Conservation (phyloP, 2,113 vertebrate species). For the Acinonyx jubatus region DNA sequence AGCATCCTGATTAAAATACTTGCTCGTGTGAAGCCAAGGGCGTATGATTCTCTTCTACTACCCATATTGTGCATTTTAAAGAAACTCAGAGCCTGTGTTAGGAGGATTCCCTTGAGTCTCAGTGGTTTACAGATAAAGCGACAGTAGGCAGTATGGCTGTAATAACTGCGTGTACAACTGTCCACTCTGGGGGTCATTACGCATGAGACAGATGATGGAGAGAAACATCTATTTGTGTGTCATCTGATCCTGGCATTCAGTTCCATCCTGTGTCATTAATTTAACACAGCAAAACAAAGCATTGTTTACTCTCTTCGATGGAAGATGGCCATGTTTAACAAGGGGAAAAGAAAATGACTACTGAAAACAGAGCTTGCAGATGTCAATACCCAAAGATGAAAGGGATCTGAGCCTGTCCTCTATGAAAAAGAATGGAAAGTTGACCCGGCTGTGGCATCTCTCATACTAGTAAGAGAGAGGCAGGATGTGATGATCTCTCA, state of each 20-base stretch:
- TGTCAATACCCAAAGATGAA: not conserved
- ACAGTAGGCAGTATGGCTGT: not conserved
- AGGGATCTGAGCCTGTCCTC: not conserved
- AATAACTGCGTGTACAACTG: not conserved
- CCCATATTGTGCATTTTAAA: not conserved
- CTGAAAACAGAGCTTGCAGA: not conserved
- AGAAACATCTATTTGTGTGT: not conserved
- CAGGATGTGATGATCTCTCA: not conserved
- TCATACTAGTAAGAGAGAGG: not conserved
- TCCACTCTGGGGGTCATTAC: not conserved
- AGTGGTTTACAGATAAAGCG: conserved; percentile 14
- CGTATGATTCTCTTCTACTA: not conserved
- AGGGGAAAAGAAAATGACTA: conserved; percentile 32
- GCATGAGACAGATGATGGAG: conserved; percentile 16
- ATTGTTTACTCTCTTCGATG: not conserved
- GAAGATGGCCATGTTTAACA: not conserved
- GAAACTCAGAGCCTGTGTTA: not conserved
- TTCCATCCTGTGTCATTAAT: conserved; percentile 31
- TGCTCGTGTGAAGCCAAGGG: conserved; percentile 31
- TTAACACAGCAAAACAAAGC: conserved; percentile 41
- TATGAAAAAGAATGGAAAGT: not conserved
- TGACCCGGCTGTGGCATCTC: not conserved
- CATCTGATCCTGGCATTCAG: not conserved
- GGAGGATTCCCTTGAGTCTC: conserved; percentile 27
- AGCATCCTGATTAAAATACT: conserved; percentile 26